Base-by-base conservation (phyloP, 2,113 vertebrate species). In the Sardina pilchardus region DNA sequence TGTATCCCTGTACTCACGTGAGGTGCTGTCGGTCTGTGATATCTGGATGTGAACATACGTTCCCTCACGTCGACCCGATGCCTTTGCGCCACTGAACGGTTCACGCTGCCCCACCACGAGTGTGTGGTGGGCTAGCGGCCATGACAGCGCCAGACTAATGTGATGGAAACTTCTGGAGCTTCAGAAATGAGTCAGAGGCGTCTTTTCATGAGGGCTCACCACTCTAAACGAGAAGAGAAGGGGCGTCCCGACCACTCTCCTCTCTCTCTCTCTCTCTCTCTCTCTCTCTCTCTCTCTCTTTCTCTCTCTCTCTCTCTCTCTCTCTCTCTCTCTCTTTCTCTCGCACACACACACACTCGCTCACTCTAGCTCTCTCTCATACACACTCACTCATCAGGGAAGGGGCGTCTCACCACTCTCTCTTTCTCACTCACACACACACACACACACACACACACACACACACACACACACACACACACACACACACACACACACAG, bases 131-230 rank as follows among this genome's bases (percentile, higher is more conserved):
- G 39, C 39, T 42, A 84, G 86, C 85, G 39, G 2, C 39, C 39
- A 42, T 42, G 39, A 87, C 85, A 56, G 84, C 34, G 42, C 21
- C 34, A 85, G 81, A 86, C 85, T 48, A 53, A 86, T 84, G 83
- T 84, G 85, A 83, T 82, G 86, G 87, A 90, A 89, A 88, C 84
- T 36, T 89, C 30, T 86, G 80, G 84, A 81, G 75, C 88, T 90
- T 90, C 84, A 43, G 10, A 86, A 93, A 92, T 90, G 71, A 93
- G 90, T 86, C 71, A 85, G 88, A 88, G 90, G 87, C 85, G 85
- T 90, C 75, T 90, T 90, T 88, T 88, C 82, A 88, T 84, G 80
- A 85, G 89, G 44, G 80, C 85, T 90, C 63, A 88, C 86, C 91
- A 88, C 90, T 92, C 89, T 75, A 91, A 89, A 92, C 84, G 82